A percentile compares a stretch with the other conserved stretches of the same genome.
phyloP scores from a whole-genome alignment of 2,888 invertebrate genomes.

The Ichneumoninae sp. region DNA sequence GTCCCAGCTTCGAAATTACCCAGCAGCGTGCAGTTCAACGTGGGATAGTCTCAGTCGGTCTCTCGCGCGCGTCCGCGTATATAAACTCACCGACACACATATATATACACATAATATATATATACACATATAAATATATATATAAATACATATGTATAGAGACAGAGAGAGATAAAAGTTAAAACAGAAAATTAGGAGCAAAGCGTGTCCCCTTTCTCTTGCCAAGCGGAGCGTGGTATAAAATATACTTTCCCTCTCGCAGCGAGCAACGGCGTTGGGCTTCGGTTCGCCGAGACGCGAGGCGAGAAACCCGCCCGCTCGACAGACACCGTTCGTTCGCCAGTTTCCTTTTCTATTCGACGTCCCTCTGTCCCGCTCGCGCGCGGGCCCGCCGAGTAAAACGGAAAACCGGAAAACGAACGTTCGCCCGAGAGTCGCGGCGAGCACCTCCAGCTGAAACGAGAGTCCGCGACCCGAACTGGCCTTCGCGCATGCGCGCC shows the following conservation, averaged over 20 bases:
- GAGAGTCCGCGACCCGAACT: neutral
- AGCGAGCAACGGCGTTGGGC: constrained; percentile 62
- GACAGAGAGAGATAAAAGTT: constrained; percentile 62
- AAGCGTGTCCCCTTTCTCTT: constrained; percentile 85
- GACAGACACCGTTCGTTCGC: constrained; percentile 51
- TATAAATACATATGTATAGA: too few relatives aligned
- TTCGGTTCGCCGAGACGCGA: constrained; percentile 29
- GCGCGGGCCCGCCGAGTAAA: constrained; percentile 40
- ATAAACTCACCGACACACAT: neutral
- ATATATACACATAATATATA: neutral
- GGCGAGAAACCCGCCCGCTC: constrained; percentile 18
- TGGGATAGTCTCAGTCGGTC: constrained; percentile 39
- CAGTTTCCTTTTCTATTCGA: constrained; percentile 28
- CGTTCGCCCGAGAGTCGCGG: constrained; percentile 56
- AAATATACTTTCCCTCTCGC: constrained; percentile 84
- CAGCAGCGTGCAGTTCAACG: constrained; percentile 52
- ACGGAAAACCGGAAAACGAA: constrained; percentile 82
- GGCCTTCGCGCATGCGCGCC: neutral
- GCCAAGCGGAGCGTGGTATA: constrained; percentile 84
- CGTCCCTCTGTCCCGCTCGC: neutral
- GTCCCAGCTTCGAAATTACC: constrained; percentile 31
- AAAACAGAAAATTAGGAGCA: constrained; percentile 84
- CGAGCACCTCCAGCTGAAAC: neutral
- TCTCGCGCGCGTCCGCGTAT: constrained; percentile 40
- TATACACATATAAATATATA: too few relatives aligned